These are phyloP conservation scores for Latheticus oryzae DNA, from an alignment of 2,888 invertebrate genomes.

Conservation along the genomic window DNA sequence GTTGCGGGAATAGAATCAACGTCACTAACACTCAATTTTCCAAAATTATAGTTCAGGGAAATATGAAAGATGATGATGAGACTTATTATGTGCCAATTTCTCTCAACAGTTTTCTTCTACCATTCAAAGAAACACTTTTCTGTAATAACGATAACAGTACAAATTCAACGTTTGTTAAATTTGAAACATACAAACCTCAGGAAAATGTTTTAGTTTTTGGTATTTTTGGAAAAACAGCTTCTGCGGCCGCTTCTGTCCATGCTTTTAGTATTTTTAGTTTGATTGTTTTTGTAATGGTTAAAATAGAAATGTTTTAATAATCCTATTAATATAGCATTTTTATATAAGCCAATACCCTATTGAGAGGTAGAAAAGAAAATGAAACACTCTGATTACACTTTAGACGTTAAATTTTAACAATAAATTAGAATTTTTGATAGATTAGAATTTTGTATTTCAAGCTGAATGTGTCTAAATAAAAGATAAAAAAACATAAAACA, in stretches of 20 bases:
- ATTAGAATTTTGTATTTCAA: too few relatives aligned
- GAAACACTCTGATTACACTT: too few relatives aligned
- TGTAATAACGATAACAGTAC: slow-evolving; percentile 11
- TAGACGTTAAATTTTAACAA: too few relatives aligned
- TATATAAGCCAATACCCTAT: too few relatives aligned
- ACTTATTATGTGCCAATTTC: slow-evolving; percentile 48
- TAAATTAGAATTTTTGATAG: too few relatives aligned
- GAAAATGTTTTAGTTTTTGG: slow-evolving; percentile 22
- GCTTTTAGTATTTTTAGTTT: too few relatives aligned
- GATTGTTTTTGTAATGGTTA: too few relatives aligned
- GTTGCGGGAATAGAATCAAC: slow-evolving; percentile 46
- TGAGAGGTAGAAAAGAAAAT: too few relatives aligned
- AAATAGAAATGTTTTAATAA: too few relatives aligned
- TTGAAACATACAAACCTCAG: neutral
- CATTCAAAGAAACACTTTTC: slow-evolving; percentile 46
- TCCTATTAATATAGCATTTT: too few relatives aligned
- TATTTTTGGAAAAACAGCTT: slow-evolving; percentile 2
- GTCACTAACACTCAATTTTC: slow-evolving; percentile 43
- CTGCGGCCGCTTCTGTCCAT: neutral
- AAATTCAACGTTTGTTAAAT: slow-evolving; percentile 8
- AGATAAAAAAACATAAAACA: too few relatives aligned
- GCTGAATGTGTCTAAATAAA: too few relatives aligned
- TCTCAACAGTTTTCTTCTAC: slow-evolving; percentile 45
- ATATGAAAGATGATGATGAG: slow-evolving; percentile 7
- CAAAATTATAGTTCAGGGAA: slow-evolving; percentile 46